These are phyloP conservation scores for Mixornis gularis DNA, from an alignment of 2,113 vertebrate species.

Conservation along the genomic window DNA sequence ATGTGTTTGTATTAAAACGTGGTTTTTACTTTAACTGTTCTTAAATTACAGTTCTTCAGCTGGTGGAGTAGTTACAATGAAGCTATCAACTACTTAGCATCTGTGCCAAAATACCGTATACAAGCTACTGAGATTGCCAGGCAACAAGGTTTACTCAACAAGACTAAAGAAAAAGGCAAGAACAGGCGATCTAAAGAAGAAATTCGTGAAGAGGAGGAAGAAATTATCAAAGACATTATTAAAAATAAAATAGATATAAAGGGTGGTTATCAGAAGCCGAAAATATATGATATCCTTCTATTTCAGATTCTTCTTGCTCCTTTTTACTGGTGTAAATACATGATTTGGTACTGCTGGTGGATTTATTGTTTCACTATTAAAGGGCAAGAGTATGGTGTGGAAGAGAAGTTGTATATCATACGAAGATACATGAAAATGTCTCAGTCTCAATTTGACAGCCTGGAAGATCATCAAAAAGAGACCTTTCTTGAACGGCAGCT, in stretches of 20 bases:
- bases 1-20: background rate
- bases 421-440: slow-evolving; percentile 94
- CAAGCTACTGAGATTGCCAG: slow-evolving; percentile 91
- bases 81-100: slow-evolving; percentile 92
- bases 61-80: slow-evolving; percentile 98
- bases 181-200: slow-evolving; percentile 92
- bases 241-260: slow-evolving; percentile 98
- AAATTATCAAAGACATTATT: slow-evolving; percentile 94
- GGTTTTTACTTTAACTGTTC: background rate
- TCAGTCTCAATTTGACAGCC: slow-evolving; percentile 89
- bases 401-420: slow-evolving; percentile 92
- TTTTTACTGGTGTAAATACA: slow-evolving; percentile 80
- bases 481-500: slow-evolving; percentile 83
- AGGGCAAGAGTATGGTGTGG: slow-evolving; percentile 86
- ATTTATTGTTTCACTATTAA: slow-evolving; percentile 88
- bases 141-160: slow-evolving; percentile 91
- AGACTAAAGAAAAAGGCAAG: slow-evolving; percentile 90
- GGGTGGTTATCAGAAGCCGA: slow-evolving; percentile 95
- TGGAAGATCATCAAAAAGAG: slow-evolving; percentile 83
- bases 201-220: slow-evolving; percentile 92
- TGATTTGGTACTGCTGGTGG: slow-evolving; percentile 87
- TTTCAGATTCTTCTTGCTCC: slow-evolving; percentile 89
- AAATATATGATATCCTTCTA: slow-evolving; percentile 88
- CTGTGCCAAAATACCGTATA: slow-evolving; percentile 93
- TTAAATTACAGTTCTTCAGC: slow-evolving; percentile 88